Conservation (phyloP, 2,113 vertebrate genomes). For the Ariopsis seemanni region DNA sequence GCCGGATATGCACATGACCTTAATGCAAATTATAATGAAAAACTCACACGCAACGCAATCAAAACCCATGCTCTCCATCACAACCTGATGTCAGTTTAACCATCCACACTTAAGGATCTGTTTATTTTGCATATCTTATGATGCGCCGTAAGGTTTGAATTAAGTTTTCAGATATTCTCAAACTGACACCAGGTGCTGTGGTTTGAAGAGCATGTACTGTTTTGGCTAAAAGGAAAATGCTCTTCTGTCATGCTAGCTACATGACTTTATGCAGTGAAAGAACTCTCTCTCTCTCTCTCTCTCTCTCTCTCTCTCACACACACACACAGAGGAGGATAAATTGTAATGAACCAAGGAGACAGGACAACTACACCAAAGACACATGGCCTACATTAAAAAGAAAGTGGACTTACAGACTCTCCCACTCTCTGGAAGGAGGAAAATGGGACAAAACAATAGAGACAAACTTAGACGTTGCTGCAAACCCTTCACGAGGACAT, state of each 20-base stretch:
- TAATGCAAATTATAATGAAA: conserved; percentile 22
- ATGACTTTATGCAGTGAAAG: conserved; percentile 11
- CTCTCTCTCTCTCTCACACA: background rate
- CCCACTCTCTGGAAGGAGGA: conserved; percentile 90
- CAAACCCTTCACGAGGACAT: conserved; percentile 48
- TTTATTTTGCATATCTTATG: background rate
- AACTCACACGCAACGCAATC: background rate
- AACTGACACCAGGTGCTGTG: conserved; percentile 24
- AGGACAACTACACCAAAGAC: conserved; percentile 42
- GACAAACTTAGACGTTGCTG: conserved; percentile 70
- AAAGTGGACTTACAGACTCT: conserved; percentile 90
- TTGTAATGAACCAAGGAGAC: conserved; percentile 3
- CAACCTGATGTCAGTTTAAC: conserved; percentile 30
- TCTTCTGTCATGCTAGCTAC: conserved; percentile 4
- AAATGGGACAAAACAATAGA: conserved; percentile 77
- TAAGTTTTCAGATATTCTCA: background rate
- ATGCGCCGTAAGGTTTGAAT: background rate
- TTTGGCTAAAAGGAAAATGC: background rate
- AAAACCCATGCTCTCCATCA: conserved; percentile 34
- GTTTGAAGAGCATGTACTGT: conserved; percentile 14
- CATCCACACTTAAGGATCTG: background rate
- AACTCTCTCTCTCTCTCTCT: background rate
- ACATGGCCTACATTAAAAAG: conserved; percentile 62
- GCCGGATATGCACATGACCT: conserved; percentile 43
- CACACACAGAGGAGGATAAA: conserved; percentile 20